Evolutionary conservation across 2,888 invertebrate genomes (phyloP), one percentile per base, ranked within the genome.

Genomic region (Argyresthia albistria): DNA sequence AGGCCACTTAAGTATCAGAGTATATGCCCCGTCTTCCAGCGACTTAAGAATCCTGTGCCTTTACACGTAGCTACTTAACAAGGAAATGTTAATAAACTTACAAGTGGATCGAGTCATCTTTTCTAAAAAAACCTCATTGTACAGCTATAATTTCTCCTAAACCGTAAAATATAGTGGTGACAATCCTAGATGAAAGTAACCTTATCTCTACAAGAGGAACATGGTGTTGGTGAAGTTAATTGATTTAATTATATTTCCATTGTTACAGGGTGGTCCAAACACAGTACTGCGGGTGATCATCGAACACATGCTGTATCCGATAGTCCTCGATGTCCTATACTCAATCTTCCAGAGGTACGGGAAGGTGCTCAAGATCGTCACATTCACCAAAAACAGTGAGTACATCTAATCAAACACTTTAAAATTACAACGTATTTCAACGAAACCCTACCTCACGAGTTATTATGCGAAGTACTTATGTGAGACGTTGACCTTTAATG

Each of bases 321-420:
- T 99, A 67, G 97, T 97, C 54, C 91, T 99, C 73, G 99, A 99
- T 81, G 96, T 98, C 59, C 92, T 99, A 62, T 95, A 97, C 69
- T 94, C 98, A 91, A 97, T 99, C 84, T 99, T 99, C 91, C 97
- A 97, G 69, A 93, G 98, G 66, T 98, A 96, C 86, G 99, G 99
- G 69, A 98, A 98, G 89, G 98, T 99, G 70, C 91, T 99, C 73
- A 98, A 99, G 89, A 99, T 99, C 73, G 99, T 99, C 76, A 99
- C 99, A 67, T 99, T 99, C 90, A 99, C 97, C 72, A 99, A 99
- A 91, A 99, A 99, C 88, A 98, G 98, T 97, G 91, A 95, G 96
- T 93, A 56, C 25, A 25, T 42, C 16, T 58, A 25, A 39, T 8
- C 3, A 39, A 39, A 39, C 25, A 39, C n/a, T 39, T 39, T 39